phyloP scores from a whole-genome alignment of 1,140 invertebrate species.

The Conus ventricosus region DNA sequence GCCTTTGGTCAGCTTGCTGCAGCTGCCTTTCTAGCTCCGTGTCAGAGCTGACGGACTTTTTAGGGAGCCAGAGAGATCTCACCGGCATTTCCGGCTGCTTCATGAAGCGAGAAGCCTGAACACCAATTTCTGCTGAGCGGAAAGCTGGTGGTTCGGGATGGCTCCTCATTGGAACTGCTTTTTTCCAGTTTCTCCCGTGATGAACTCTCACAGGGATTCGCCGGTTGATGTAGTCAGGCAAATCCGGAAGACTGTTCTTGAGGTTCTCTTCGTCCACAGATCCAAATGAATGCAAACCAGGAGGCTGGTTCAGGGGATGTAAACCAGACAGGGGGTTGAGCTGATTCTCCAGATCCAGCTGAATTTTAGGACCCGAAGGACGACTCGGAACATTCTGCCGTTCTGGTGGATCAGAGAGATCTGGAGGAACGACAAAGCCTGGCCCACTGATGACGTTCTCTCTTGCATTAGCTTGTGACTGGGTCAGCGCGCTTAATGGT shows the following conservation, averaged over 20 bases:
- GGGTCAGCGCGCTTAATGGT: no score
- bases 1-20: background rate
- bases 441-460: no score
- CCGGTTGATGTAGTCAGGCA: no score
- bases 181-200: background rate
- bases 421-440: no score
- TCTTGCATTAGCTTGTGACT: no score
- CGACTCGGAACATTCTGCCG: background rate
- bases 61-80: background rate
- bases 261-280: no score
- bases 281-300: no score
- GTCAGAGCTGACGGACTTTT: background rate
- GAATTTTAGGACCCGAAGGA: background rate
- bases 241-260: no score
- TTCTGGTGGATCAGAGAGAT: background rate
- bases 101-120: background rate
- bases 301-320: background rate
- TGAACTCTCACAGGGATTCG: background rate
- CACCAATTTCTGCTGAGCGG: background rate
- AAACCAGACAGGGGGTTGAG: background rate
- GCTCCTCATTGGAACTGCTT: background rate
- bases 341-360: constrained; percentile 1
- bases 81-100: background rate
- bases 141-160: background rate
- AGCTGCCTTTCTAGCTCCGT: background rate